phyloP scores from a whole-genome alignment of 2,113 vertebrate genomes.

The Ovis aries region DNA sequence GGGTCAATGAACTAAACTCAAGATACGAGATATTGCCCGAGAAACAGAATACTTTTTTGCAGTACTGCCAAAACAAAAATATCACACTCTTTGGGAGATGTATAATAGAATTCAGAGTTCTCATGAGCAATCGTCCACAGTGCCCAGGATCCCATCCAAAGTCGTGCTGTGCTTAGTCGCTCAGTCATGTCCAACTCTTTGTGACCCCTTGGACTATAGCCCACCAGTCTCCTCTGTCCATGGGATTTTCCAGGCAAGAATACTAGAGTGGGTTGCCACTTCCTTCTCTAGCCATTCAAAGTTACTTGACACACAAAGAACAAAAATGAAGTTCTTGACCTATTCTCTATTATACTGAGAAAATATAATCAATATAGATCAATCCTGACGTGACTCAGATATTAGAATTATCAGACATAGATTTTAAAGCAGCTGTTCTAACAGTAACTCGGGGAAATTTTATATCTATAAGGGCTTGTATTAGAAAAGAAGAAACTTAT shows the following conservation, averaged over 20 bases:
- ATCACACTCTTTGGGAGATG: neutral
- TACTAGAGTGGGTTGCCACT: neutral
- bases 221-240: neutral
- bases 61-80: neutral
- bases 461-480: neutral
- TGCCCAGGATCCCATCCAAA: neutral
- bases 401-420: neutral
- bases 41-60: neutral
- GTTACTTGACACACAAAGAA: neutral
- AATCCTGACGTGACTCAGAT: neutral
- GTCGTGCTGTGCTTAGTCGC: neutral
- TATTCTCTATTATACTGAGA: neutral
- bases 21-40: neutral
- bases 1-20: neutral
- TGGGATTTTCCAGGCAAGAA: neutral
- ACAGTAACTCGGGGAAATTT: neutral
- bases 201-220: neutral
- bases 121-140: neutral
- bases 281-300: neutral
- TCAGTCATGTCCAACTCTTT: neutral
- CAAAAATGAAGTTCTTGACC: neutral
- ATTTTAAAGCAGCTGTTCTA: neutral
- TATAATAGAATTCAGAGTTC: neutral
- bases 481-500: neutral
- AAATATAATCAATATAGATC: neutral